These are phyloP conservation scores for Smithornis capensis DNA, from an alignment of 2,113 vertebrate species.

Conservation along the genomic window DNA sequence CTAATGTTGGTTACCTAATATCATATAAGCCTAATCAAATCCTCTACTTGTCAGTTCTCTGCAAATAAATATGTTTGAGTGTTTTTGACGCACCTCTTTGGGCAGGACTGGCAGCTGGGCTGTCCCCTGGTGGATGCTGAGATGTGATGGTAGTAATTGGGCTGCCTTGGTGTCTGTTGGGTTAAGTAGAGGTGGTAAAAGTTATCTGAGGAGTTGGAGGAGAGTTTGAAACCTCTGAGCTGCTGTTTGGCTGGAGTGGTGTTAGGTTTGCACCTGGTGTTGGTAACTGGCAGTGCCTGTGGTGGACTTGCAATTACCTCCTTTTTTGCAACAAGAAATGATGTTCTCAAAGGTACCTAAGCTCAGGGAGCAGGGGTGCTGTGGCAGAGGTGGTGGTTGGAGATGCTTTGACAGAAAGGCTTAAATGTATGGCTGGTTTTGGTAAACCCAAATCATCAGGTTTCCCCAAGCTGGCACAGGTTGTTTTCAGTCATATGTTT, in stretches of 20 bases:
- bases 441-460: not conserved
- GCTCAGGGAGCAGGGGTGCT: rapidly evolving
- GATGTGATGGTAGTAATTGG: not conserved
- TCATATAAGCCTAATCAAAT: not conserved
- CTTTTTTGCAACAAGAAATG: rapidly evolving
- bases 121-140: not conserved
- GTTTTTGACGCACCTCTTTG: not conserved
- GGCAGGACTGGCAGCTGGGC: not conserved
- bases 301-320: not conserved
- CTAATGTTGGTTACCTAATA: not conserved
- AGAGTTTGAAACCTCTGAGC: not conserved
- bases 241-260: not conserved
- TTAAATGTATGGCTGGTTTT: not conserved
- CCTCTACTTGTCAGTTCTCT: not conserved
- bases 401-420: not conserved
- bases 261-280: not conserved
- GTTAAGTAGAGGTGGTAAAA: not conserved
- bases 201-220: not conserved
- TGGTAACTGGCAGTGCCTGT: not conserved
- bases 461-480: not conserved
- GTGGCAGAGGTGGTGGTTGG: not conserved
- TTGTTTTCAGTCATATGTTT: not conserved
- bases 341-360: not conserved
- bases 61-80: not conserved
- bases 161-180: not conserved